These are phyloP conservation scores for Brienomyrus longianalis DNA, from an alignment of 2,113 vertebrate genomes.

Conservation along the genomic window DNA sequence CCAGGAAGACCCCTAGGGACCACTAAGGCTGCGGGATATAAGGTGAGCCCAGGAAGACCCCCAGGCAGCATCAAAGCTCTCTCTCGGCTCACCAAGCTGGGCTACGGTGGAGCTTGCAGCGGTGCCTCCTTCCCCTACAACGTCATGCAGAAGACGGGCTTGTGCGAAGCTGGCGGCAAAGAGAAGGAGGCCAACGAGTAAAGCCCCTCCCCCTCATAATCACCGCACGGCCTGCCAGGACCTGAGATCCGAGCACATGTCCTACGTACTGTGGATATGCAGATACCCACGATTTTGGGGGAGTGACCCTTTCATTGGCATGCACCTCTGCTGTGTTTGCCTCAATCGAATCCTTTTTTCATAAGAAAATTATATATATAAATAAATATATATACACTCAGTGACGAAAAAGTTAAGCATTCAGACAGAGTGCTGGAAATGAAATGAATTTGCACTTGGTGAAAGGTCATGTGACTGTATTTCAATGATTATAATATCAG, in stretches of 20 bases:
- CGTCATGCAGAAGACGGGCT: conserved; percentile 74
- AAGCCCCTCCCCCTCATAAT: conserved; percentile 21
- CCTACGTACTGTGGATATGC: conserved; percentile 35
- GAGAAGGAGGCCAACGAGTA: conserved; percentile 75
- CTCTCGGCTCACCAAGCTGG: conserved; percentile 87
- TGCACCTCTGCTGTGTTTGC: conserved; percentile 47
- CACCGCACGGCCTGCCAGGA: conserved; percentile 7
- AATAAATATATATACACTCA: not conserved
- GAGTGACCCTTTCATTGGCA: conserved; percentile 27
- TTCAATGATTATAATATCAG: too few species aligned
- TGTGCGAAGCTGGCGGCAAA: conserved; percentile 75
- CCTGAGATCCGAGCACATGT: conserved; percentile 29
- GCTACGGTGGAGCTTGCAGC: conserved; percentile 73
- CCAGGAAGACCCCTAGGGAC: conserved; percentile 92
- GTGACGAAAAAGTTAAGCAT: too few species aligned
- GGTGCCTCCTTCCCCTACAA: conserved; percentile 84
- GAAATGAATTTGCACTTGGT: too few species aligned
- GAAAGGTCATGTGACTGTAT: too few species aligned
- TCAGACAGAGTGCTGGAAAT: too few species aligned
- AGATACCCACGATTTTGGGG: conserved; percentile 19
- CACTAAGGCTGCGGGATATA: conserved; percentile 94
- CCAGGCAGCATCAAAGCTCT: conserved; percentile 97
- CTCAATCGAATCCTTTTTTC: conserved; percentile 27
- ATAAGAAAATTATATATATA: conserved; percentile 16
- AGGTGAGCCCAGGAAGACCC: conserved; percentile 93